Base-by-base conservation (phyloP, 2,113 vertebrate genomes). In the Plecotus auritus region DNA sequence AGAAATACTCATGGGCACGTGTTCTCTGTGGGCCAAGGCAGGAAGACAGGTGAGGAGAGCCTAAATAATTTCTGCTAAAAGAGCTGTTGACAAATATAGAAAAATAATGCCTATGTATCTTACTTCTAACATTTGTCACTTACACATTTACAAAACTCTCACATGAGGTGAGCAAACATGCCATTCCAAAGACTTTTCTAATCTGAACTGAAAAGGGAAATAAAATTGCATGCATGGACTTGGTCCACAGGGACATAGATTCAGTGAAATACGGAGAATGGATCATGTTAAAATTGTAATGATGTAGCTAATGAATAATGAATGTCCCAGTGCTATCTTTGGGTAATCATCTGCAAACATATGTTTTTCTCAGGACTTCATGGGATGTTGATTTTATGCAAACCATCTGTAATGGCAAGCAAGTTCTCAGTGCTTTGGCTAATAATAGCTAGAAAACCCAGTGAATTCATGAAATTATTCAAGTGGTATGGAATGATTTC, bases 311-410 rank as follows among this genome's bases (percentile, higher is more conserved):
- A 64, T 82, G 77, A 80, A 95, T 85, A 92, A 95, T 82, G 72
- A 93, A 83, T 59, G 4, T 66, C 81, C 77, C 85, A 4, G 76
- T 86, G n/a, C 22, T 85, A 45, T 83, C 59, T 96, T 88, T 66
- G 76, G 37, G 28, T 59, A 78, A 66, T 90, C 23, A 32, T 94
- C 88, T 85, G 42, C 42, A 97, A 92, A 78, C 30, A 70, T 95
- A 77, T 72, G 61, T n/a, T 54, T 91, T 92, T 80, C 64, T 56
- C 35, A 88, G 47, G 66, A 88, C 11, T 76, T 95, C 73, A 70
- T 66, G 73, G 35, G 72, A 92, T 97, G 59, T 85, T 87, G 77
- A 92, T 85, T 93, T 90, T 95, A 94, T 95, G 81, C 66, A 95
- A 72, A 88, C 74, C 64, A 93, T 72, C 72, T 89, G 49, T 87